Base-by-base conservation (phyloP, 2,113 vertebrate genomes). In the Ciconia boyciana region DNA sequence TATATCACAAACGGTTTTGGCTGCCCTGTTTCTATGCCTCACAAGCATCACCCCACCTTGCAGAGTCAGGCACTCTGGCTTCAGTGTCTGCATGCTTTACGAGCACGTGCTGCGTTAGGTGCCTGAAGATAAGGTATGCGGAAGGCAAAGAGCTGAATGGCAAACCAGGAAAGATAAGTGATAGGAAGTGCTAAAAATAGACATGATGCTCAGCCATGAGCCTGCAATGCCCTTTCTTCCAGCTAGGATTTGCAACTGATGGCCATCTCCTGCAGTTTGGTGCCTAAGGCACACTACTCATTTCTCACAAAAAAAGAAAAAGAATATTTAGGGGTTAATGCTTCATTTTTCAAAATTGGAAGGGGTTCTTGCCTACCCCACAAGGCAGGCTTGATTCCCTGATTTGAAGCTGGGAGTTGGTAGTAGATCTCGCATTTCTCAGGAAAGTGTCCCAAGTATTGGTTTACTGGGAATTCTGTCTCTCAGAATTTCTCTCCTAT, bases 401-500 rank as follows among this genome's bases (percentile, higher is more conserved):
- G 7, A 28, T 82, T 85, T 91, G 48, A 65, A 91, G 77, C 10
- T 65, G 21, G 7, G 60, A 84, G 20, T 6, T 61, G 48, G 11
- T 75, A 11, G 26, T 64, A 70, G n/a, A 46, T 51, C 31, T 93
- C 7, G 9, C 6, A 7, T 71, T 90, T 91, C 52, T 65, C 34
- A 72, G 25, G 43, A 60, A 90, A 49, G 7, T 36, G 36, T 87
- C 91, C 8, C 36, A 64, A 52, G 52, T 76, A 76, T 34, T 82
- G 49, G 10, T 64, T 94, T 74, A 43, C 49, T 80, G 78, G 90
- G 92, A 95, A 83, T 90, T 94, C 48, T 75, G 24, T 24, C 72
- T 91, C 83, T 93, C 44, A 88, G 58, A 93, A 91, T 93, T 82
- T 96, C 62, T 79, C 74, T 94, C 48, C 75, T 88, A 95, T 92